Conservation (phyloP, 2,797 vertebrate genomes). For the Enteromius trimaculatus region DNA sequence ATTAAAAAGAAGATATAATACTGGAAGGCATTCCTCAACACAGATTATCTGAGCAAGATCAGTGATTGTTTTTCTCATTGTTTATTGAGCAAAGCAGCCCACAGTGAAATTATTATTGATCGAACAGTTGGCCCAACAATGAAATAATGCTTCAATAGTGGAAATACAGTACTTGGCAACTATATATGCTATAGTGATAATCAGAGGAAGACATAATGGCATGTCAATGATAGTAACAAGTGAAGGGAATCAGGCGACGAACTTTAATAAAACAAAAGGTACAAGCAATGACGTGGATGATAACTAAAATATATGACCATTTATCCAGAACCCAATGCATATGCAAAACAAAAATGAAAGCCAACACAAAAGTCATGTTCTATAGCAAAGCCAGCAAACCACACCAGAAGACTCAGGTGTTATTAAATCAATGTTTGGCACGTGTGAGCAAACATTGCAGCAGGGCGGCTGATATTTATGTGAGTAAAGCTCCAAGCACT, state of each 20-base stretch:
- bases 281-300: background rate
- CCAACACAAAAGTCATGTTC: background rate
- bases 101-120: slow-evolving; percentile 8
- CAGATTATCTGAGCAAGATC: background rate
- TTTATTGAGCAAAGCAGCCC: background rate
- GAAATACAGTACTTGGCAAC: background rate
- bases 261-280: background rate
- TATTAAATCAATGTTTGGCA: slow-evolving; percentile 15
- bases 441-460: slow-evolving; percentile 8
- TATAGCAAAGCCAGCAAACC: background rate
- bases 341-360: slow-evolving; percentile 1
- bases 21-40: slow-evolving; percentile 13
- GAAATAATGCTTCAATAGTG: background rate
- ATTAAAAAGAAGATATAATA: background rate
- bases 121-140: background rate
- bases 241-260: background rate
- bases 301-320: background rate
- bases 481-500: slow-evolving; percentile 64
- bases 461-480: background rate
- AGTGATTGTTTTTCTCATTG: slow-evolving; percentile 5
- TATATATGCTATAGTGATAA: background rate
- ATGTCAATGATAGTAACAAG: background rate
- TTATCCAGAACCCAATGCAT: background rate
- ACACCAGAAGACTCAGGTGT: background rate
- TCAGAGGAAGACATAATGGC: background rate